Evolutionary conservation across 2,888 invertebrate genomes (phyloP).

Genomic region (Callyntrura guangdongensis): DNA sequence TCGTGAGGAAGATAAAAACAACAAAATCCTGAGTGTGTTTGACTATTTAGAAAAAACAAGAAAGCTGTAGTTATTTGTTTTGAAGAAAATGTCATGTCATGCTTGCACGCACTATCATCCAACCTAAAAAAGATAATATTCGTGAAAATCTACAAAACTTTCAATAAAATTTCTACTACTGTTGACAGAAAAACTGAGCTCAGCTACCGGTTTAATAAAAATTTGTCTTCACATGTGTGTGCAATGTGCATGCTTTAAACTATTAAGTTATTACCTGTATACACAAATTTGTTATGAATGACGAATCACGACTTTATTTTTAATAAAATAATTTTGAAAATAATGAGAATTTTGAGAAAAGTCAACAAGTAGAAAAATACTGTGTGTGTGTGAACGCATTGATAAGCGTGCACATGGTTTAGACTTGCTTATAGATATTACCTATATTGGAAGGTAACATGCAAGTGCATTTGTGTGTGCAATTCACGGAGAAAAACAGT

Average conservation of each 20-base stretch:
- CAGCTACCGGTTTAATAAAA: no score
- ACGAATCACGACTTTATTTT: not conserved
- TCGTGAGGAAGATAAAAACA: not conserved
- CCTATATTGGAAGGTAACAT: not conserved
- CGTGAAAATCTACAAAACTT: constrained; percentile 14
- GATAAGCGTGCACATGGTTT: no score
- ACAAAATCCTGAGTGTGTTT: no score
- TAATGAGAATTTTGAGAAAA: constrained; percentile 20
- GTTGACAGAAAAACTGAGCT: not conserved
- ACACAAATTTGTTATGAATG: not conserved
- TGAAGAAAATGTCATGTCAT: constrained; percentile 16
- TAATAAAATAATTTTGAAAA: constrained; percentile 38
- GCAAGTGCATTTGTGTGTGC: not conserved
- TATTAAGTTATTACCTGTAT: not conserved
- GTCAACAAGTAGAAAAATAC: constrained; percentile 62
- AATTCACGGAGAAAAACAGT: not conserved
- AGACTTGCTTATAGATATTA: no score
- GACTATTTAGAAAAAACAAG: no score
- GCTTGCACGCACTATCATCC: not conserved
- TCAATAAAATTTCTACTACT: constrained; percentile 29
- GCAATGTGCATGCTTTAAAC: not conserved
- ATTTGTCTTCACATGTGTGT: not conserved
- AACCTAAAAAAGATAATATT: constrained; percentile 1
- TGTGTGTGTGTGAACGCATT: not conserved
- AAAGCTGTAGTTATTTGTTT: not conserved